Evolutionary conservation across 1,140 invertebrate genomes (phyloP).

Genomic region (Euglossa dilemma): DNA sequence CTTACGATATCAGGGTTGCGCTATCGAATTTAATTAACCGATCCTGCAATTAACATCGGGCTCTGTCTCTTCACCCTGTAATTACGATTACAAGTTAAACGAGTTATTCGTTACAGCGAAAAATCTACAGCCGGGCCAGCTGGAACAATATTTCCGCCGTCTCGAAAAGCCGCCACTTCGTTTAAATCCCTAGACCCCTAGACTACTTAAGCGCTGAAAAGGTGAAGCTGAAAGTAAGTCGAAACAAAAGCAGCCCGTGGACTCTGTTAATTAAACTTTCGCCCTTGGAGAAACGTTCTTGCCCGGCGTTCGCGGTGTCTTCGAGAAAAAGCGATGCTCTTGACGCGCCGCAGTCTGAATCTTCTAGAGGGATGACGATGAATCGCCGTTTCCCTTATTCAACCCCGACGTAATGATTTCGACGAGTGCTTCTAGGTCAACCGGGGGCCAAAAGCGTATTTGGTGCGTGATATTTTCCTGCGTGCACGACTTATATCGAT

Average conservation of each 20-base stretch:
- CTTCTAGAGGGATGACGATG: not conserved
- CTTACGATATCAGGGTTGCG: too few relatives aligned
- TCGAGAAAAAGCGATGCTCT: constrained; percentile 18
- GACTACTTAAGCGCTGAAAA: not conserved
- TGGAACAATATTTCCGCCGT: not conserved
- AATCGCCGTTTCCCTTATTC: constrained; percentile 12
- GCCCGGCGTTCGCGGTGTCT: not conserved
- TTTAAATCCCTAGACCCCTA: not conserved
- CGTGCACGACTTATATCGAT: not conserved
- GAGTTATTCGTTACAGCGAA: not conserved
- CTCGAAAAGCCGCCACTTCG: constrained; percentile 10
- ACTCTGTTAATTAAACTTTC: constrained; percentile 24
- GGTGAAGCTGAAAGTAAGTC: constrained; percentile 28
- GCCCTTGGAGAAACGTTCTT: constrained; percentile 6
- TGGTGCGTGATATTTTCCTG: not conserved
- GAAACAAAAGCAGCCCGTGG: constrained; percentile 8
- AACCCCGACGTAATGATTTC: not conserved
- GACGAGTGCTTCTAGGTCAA: not conserved
- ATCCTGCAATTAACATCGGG: not conserved
- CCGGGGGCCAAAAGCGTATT: not conserved
- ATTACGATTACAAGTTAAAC: not conserved
- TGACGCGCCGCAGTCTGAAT: not conserved
- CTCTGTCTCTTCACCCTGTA: not conserved
- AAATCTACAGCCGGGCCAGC: not conserved
- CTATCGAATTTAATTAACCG: not conserved